A percentile compares a stretch with the other conserved stretches of the same genome.
These are phyloP conservation scores for Plutella xylostella DNA, from an alignment of 2,888 invertebrate species.

Conservation along the genomic window DNA sequence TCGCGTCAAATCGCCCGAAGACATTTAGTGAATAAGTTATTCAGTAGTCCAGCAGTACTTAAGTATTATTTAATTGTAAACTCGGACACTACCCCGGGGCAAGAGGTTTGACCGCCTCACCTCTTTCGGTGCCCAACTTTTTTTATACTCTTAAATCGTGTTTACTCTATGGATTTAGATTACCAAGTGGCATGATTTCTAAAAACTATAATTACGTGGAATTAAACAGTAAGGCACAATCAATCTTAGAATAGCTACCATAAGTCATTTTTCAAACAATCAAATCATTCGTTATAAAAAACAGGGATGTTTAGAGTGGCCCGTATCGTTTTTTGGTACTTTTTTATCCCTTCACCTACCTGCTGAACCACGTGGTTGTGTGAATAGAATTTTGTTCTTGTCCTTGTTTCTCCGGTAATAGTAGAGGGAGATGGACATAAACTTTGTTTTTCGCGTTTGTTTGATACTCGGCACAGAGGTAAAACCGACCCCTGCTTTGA, in stretches of 20 bases:
- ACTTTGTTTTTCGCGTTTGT: slow-evolving; percentile 40
- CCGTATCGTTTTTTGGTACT: slow-evolving; percentile 43
- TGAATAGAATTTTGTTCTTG: slow-evolving; percentile 27
- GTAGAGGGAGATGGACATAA: slow-evolving; percentile 29
- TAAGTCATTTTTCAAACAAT: slow-evolving; percentile 56
- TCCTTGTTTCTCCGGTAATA: slow-evolving; percentile 29
- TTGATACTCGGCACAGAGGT: slow-evolving; percentile 7
- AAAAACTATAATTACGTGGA: slow-evolving; percentile 3
- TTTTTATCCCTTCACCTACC: slow-evolving; percentile 63
- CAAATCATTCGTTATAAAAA: slow-evolving; percentile 35
- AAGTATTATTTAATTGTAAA: slow-evolving; percentile 66
- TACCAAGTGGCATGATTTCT: neutral
- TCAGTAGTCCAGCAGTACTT: slow-evolving; percentile 61
- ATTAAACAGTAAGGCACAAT: slow-evolving; percentile 42
- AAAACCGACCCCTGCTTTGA: slow-evolving; percentile 18
- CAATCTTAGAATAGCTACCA: slow-evolving; percentile 44
- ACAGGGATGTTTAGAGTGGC: slow-evolving; percentile 63
- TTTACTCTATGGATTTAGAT: slow-evolving; percentile 24
- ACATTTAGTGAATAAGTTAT: slow-evolving; percentile 56
- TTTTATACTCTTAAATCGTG: slow-evolving; percentile 23
- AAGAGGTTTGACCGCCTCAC: slow-evolving; percentile 26
- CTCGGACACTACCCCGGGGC: slow-evolving; percentile 44
- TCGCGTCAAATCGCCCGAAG: slow-evolving; percentile 58
- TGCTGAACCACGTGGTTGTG: slow-evolving; percentile 55
- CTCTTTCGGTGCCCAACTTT: slow-evolving; percentile 19